phyloP scores from a whole-genome alignment of 2,888 invertebrate species.

The Ectropis crepuscularia region DNA sequence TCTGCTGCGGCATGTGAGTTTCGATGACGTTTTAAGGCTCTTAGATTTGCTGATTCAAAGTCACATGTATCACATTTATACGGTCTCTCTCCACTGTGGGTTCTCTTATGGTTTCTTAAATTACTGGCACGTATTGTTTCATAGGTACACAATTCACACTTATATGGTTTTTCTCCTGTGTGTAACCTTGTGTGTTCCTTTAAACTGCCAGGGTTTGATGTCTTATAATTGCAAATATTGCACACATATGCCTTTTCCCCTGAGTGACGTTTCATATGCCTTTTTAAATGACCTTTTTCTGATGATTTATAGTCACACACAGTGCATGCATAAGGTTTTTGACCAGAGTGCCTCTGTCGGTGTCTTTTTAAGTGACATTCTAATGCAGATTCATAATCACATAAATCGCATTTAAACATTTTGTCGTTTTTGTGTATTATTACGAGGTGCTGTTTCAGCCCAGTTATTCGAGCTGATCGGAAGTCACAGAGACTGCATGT shows the following conservation, averaged over 20 bases:
- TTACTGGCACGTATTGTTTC: conserved; percentile 21
- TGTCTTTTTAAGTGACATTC: conserved; percentile 4
- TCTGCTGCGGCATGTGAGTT: not conserved
- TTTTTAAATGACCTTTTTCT: conserved; percentile 9
- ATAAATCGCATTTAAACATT: not conserved
- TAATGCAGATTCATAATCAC: conserved; percentile 6
- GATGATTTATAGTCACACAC: conserved; percentile 6
- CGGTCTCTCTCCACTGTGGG: not conserved
- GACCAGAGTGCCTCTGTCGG: not conserved
- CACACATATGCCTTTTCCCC: conserved; percentile 3
- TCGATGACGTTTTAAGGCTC: conserved; percentile 1
- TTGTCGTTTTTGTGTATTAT: conserved; percentile 1
- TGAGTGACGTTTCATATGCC: conserved; percentile 2
- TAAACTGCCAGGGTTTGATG: not conserved
- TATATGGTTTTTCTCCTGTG: conserved; percentile 4
- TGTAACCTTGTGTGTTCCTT: conserved; percentile 6
- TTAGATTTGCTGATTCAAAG: conserved; percentile 1
- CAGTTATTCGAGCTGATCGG: conserved; percentile 3
- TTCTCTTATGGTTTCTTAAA: not conserved
- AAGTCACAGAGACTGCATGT: conserved; percentile 5
- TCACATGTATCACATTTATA: conserved; percentile 14
- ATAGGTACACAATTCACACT: conserved; percentile 9
- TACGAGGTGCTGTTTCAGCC: conserved; percentile 1
- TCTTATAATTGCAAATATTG: conserved; percentile 2
- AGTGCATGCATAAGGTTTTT: conserved; percentile 1